Evolutionary conservation across 2,888 invertebrate genomes (phyloP).

Genomic region (Clusia tigrina): DNA sequence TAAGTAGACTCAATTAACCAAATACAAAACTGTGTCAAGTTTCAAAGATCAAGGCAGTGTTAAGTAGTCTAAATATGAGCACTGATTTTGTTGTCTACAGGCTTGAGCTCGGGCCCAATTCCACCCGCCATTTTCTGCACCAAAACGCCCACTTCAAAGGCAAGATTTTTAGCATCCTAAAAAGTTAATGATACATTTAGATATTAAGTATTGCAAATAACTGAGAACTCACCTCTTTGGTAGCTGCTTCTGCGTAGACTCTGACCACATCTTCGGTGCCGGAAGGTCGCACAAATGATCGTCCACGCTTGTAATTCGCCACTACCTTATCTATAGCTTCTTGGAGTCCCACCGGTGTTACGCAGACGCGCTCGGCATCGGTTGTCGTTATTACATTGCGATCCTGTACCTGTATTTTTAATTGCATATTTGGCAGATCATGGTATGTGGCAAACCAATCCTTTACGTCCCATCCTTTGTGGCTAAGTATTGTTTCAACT

Average conservation of each 20-base stretch:
- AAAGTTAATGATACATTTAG: not conserved
- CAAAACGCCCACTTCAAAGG: conserved; percentile 76
- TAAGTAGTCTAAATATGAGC: conserved; percentile 52
- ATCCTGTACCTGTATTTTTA: conserved; percentile 90
- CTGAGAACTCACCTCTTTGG: conserved; percentile 67
- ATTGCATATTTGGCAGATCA: conserved; percentile 87
- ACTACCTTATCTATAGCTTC: conserved; percentile 78
- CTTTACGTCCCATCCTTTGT: conserved; percentile 78
- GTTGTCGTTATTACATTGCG: conserved; percentile 84
- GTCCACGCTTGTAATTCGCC: conserved; percentile 72
- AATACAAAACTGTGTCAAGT: no score
- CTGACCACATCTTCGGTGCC: conserved; percentile 97
- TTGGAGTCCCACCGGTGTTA: conserved; percentile 85
- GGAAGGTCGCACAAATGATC: conserved; percentile 93
- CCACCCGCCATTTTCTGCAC: conserved; percentile 85
- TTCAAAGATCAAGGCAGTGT: no score
- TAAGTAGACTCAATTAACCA: not conserved
- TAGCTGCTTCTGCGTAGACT: conserved; percentile 93
- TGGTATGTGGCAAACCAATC: conserved; percentile 85
- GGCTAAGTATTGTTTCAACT: conserved; percentile 88
- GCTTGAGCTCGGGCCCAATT: conserved; percentile 71
- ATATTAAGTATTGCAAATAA: conserved; percentile 2
- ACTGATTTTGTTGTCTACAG: conserved; percentile 51
- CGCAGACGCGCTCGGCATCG: conserved; percentile 85
- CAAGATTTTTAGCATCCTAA: conserved; percentile 74